Conservation (phyloP, 2,888 invertebrate genomes). For the Fabriciana adippe region DNA sequence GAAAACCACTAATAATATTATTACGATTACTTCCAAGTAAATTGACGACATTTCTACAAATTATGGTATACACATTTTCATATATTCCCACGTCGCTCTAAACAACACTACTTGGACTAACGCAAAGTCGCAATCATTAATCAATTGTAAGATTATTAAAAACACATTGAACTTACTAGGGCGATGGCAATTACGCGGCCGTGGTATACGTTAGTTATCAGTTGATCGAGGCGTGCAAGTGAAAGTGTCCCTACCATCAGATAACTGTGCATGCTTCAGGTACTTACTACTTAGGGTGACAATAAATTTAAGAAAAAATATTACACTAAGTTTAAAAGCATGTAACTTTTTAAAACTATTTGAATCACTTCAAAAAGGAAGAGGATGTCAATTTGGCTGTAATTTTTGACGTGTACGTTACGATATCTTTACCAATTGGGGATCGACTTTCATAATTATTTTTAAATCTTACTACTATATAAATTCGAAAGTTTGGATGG, state of each 20-base stretch:
- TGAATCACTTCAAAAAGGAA: too few relatives aligned
- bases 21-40: too few relatives aligned
- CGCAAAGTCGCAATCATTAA: slow-evolving; percentile 7
- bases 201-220: slow-evolving; percentile 48
- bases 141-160: slow-evolving; percentile 29
- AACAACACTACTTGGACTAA: slow-evolving; percentile 3
- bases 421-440: too few relatives aligned
- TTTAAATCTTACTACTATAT: too few relatives aligned
- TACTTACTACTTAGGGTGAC: slow-evolving; percentile 46
- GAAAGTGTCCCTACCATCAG: slow-evolving; percentile 70
- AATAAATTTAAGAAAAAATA: slow-evolving; percentile 10
- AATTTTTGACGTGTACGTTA: too few relatives aligned
- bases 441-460: too few relatives aligned
- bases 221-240: slow-evolving; percentile 59
- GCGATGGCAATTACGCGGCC: slow-evolving; percentile 36
- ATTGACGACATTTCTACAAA: too few relatives aligned
- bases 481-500: too few relatives aligned
- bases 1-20: too few relatives aligned
- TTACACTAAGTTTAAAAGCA: too few relatives aligned
- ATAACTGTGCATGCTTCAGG: slow-evolving; percentile 51
- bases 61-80: background rate
- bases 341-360: too few relatives aligned
- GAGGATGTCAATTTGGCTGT: too few relatives aligned
- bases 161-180: slow-evolving; percentile 34
- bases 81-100: slow-evolving; percentile 4